phyloP scores from a whole-genome alignment of 37 sponge, comb jelly and placozoan species.

The Dysidea cf. avara region DNA sequence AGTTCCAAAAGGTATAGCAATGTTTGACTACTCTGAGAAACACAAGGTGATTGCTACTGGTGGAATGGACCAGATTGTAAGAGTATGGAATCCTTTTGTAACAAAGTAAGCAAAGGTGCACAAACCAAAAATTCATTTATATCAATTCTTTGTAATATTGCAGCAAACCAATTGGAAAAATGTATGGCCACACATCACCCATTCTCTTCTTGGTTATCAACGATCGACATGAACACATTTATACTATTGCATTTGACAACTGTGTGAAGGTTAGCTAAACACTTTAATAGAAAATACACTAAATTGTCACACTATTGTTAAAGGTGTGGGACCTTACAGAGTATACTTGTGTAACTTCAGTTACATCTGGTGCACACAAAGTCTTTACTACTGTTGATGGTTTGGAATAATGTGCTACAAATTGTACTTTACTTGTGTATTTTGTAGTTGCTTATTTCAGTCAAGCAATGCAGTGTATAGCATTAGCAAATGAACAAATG shows the following conservation, averaged over 20 bases:
- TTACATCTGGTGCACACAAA: conserved; percentile 68
- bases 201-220: conserved; percentile 64
- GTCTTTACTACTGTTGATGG: conserved; percentile 41
- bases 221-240: conserved; percentile 58
- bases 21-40: conserved; percentile 70
- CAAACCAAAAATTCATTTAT: not conserved
- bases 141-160: not conserved
- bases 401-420: not conserved
- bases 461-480: conserved; percentile 7
- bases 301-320: not conserved
- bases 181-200: conserved; percentile 83
- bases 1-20: conserved; percentile 78
- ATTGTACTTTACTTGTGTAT: conserved; percentile 1
- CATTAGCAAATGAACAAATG: conserved; percentile 1
- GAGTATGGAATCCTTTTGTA: conserved; percentile 91
- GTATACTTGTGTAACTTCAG: conserved; percentile 46
- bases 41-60: conserved; percentile 90
- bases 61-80: conserved; percentile 74
- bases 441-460: conserved; percentile 55
- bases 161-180: conserved; percentile 76
- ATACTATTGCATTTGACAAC: conserved; percentile 82
- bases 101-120: conserved; percentile 26
- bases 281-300: not conserved
- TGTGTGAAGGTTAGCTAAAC: conserved; percentile 66
- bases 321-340: conserved; percentile 74